Evolutionary conservation across 2,113 vertebrate species (phyloP).

Genomic region (Tichodroma muraria): DNA sequence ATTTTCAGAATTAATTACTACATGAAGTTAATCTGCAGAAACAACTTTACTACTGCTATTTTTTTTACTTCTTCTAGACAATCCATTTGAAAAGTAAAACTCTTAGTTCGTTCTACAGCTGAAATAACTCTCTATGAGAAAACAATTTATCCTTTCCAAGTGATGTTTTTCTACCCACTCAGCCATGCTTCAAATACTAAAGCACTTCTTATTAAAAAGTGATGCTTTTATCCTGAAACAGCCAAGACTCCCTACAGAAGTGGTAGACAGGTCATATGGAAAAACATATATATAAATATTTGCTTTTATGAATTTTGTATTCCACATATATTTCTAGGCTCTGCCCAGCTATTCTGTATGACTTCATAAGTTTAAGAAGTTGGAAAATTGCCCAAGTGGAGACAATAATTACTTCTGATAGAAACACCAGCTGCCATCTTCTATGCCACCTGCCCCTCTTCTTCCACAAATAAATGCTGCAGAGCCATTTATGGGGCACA

Average conservation of each 20-base stretch:
- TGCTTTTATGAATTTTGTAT: background rate
- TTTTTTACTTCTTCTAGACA: background rate
- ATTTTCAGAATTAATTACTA: background rate
- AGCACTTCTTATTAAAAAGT: background rate
- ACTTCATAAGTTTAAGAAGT: background rate
- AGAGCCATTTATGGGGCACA: background rate
- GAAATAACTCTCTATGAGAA: background rate
- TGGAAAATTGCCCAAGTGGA: background rate
- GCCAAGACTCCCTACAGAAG: background rate
- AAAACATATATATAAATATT: background rate
- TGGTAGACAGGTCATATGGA: background rate
- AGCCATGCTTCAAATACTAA: background rate
- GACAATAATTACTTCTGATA: constrained; percentile 14
- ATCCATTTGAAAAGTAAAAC: background rate
- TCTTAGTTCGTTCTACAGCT: background rate
- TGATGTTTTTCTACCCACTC: background rate
- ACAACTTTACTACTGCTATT: background rate
- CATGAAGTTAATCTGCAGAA: background rate
- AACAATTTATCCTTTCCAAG: background rate
- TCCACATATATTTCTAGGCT: background rate
- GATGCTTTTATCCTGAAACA: background rate
- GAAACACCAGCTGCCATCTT: constrained; percentile 28
- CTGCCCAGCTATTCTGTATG: background rate
- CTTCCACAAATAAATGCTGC: background rate
- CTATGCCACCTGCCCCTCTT: constrained; percentile 4